These are phyloP conservation scores for Pheosia gnoma DNA, from an alignment of 2,888 invertebrate genomes.

Conservation along the genomic window DNA sequence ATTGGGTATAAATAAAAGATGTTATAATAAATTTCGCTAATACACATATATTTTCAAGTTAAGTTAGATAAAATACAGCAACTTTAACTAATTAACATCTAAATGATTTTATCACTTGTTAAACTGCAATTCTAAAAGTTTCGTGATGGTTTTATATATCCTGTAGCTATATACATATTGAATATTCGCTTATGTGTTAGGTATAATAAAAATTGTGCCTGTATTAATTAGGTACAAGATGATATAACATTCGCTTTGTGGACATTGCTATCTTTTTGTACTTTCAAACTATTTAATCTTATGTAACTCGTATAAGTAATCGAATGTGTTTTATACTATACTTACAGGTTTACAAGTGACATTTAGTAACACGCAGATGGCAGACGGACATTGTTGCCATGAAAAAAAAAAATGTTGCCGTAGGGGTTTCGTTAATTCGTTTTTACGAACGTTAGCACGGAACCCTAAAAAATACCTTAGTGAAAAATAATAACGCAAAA, in stretches of 20 bases:
- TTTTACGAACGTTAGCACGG: too few relatives aligned
- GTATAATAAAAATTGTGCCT: slow-evolving; percentile 57
- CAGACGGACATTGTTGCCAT: too few relatives aligned
- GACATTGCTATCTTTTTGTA: slow-evolving; percentile 41
- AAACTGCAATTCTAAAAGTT: slow-evolving; percentile 31
- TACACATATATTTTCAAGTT: too few relatives aligned
- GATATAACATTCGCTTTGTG: slow-evolving; percentile 37
- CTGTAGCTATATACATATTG: slow-evolving; percentile 28
- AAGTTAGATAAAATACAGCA: not conserved
- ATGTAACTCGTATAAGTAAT: slow-evolving; percentile 26
- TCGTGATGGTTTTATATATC: slow-evolving; percentile 27
- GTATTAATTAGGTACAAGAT: slow-evolving; percentile 43
- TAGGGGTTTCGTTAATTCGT: too few relatives aligned
- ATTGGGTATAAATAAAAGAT: too few relatives aligned
- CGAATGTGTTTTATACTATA: slow-evolving; percentile 21
- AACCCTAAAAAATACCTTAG: too few relatives aligned
- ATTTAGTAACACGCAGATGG: slow-evolving; percentile 14
- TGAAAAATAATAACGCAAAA: too few relatives aligned
- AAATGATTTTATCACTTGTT: slow-evolving; percentile 26
- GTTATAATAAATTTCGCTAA: too few relatives aligned
- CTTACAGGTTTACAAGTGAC: slow-evolving; percentile 13
- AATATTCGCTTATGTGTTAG: slow-evolving; percentile 51
- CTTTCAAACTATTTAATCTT: slow-evolving; percentile 37
- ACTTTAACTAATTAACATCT: not conserved
- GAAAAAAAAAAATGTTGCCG: too few relatives aligned